Conservation (phyloP, 1,140 invertebrate genomes). For the Sitodiplosis mosellana region DNA sequence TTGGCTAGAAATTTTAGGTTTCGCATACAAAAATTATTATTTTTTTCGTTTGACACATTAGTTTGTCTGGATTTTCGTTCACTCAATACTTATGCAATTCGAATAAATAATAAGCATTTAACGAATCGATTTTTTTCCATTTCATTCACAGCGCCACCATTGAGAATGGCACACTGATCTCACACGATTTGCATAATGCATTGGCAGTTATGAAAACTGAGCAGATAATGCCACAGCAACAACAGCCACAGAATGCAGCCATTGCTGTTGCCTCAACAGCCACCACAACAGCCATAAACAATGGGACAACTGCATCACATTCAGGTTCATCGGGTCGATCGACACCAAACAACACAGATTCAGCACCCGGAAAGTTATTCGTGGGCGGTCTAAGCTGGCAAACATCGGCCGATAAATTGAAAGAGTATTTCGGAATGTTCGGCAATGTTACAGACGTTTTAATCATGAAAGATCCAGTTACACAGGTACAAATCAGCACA, state of each 20-base stretch:
- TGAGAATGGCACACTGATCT: slow-evolving; percentile 32
- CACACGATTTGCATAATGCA: slow-evolving; percentile 39
- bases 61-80: too few relatives aligned
- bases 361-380: slow-evolving; percentile 74
- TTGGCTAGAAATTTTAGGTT: slow-evolving; percentile 23
- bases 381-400: slow-evolving; percentile 83
- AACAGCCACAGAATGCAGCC: slow-evolving; percentile 1
- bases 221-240: not conserved
- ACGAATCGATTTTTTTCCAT: slow-evolving; percentile 16
- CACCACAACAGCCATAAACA: slow-evolving; percentile 9
- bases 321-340: slow-evolving; percentile 47
- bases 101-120: too few relatives aligned
- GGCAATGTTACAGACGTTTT: slow-evolving; percentile 80
- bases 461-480: slow-evolving; percentile 86
- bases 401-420: slow-evolving; percentile 73
- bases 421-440: slow-evolving; percentile 82
- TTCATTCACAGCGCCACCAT: slow-evolving; percentile 29
- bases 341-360: slow-evolving; percentile 49
- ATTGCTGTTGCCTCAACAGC: not conserved
- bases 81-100: too few relatives aligned
- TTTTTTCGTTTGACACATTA: too few relatives aligned
- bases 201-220: slow-evolving; percentile 33
- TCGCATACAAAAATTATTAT: too few relatives aligned
- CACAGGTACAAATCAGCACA: slow-evolving; percentile 56
- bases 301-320: slow-evolving; percentile 7